Percentiles rank a stretch among this genome's conserved stretches.
Conservation (phyloP, 1,140 invertebrate species). For the Tenebrio molitor region DNA sequence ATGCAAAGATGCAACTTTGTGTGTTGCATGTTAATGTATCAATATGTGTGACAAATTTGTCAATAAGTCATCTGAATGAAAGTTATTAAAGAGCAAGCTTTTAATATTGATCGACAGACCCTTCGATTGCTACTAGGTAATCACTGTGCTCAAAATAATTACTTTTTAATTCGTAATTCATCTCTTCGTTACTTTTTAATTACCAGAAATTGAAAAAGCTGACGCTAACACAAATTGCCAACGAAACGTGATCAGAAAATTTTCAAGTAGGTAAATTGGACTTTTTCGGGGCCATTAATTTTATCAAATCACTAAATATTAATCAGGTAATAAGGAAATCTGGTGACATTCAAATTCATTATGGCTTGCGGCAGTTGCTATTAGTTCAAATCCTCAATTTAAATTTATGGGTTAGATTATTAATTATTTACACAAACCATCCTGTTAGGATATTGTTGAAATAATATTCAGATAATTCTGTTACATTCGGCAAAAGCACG, state of each 20-base stretch:
- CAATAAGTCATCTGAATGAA: too few species aligned
- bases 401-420: too few species aligned
- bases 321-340: constrained; percentile 26
- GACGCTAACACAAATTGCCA: constrained; percentile 28
- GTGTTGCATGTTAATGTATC: too few species aligned
- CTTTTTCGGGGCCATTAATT: constrained; percentile 3
- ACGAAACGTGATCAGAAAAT: constrained; percentile 32
- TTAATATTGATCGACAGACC: constrained; percentile 17
- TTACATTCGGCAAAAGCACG: too few species aligned
- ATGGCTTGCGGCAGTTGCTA: too few species aligned
- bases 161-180: constrained; percentile 39
- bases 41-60: too few species aligned
- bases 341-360: background rate
- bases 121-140: constrained; percentile 14
- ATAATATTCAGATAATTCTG: too few species aligned
- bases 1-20: too few species aligned
- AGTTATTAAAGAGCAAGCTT: too few species aligned
- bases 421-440: too few species aligned
- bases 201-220: constrained; percentile 40
- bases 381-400: too few species aligned
- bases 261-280: constrained; percentile 23
- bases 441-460: too few species aligned
- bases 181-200: constrained; percentile 39
- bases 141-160: constrained; percentile 20
- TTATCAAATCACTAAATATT: background rate